Conservation (phyloP, 1,140 invertebrate species). For the Zophobas morio region DNA sequence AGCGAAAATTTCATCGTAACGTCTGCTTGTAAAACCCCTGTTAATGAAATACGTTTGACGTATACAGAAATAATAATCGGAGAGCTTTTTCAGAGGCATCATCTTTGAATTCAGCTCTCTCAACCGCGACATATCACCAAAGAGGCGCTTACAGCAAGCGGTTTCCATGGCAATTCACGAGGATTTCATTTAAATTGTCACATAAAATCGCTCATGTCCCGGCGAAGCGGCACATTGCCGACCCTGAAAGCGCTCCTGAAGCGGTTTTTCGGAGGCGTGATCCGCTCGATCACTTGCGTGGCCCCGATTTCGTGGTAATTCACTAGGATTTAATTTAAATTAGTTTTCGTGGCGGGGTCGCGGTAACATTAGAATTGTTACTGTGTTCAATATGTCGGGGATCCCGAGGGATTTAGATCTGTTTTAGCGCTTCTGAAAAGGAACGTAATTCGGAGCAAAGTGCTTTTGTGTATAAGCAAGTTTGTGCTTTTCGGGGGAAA, state of each 20-base stretch:
- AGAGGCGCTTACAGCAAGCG: constrained; percentile 59
- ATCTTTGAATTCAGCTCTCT: constrained; percentile 38
- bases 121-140: constrained; percentile 36
- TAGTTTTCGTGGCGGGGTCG: constrained; percentile 65
- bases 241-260: constrained; percentile 36
- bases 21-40: neutral
- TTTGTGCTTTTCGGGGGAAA: neutral
- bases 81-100: constrained; percentile 6
- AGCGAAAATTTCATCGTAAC: neutral
- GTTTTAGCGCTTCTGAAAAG: constrained; percentile 40
- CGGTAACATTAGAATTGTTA: constrained; percentile 62
- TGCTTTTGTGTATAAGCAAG: constrained; percentile 31
- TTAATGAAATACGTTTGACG: constrained; percentile 15
- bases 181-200: constrained; percentile 65
- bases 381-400: constrained; percentile 52
- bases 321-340: constrained; percentile 67
- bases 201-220: constrained; percentile 49
- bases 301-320: constrained; percentile 61
- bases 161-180: constrained; percentile 65
- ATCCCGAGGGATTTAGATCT: constrained; percentile 39
- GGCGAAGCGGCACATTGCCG: constrained; percentile 49
- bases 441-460: constrained; percentile 20
- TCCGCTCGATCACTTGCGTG: neutral
- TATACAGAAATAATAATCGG: constrained; percentile 33
- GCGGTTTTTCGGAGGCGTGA: constrained; percentile 1